A percentile compares a stretch with the other conserved stretches of the same genome.
phyloP scores from a whole-genome alignment of 2,113 vertebrate species.

The Nyctibius bracteatus region DNA sequence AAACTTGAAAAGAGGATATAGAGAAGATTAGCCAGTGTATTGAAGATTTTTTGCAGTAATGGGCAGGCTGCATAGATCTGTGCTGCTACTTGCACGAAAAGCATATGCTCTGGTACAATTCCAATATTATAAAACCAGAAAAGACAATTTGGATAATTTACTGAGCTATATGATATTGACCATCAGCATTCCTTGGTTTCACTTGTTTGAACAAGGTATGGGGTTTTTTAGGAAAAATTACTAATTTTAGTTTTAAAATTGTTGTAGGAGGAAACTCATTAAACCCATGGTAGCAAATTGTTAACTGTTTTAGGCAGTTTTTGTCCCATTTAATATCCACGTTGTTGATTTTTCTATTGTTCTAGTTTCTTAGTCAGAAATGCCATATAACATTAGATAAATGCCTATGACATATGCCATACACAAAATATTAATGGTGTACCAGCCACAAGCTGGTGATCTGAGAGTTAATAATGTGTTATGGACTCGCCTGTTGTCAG shows the following conservation, averaged over 20 bases:
- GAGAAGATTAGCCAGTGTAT: neutral
- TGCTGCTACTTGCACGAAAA: neutral
- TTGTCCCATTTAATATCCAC: neutral
- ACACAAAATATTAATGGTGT: neutral
- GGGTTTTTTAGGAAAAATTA: neutral
- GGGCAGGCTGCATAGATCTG: neutral
- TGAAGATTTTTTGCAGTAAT: neutral
- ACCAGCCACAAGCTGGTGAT: neutral
- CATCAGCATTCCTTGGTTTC: neutral
- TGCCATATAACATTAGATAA: neutral
- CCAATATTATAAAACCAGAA: neutral
- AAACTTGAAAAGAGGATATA: neutral
- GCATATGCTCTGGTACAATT: neutral
- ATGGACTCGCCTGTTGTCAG: neutral
- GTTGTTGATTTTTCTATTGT: neutral
- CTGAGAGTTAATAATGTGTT: neutral
- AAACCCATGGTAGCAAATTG: neutral
- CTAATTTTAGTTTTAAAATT: neutral
- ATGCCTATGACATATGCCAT: neutral
- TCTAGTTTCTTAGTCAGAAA: neutral
- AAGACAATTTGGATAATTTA: neutral
- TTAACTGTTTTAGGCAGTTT: neutral
- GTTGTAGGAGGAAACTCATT: neutral
- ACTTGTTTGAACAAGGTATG: neutral
- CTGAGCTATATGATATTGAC: neutral